Base-by-base conservation (phyloP, 2,113 vertebrate species). In the Lutjanus erythropterus region DNA sequence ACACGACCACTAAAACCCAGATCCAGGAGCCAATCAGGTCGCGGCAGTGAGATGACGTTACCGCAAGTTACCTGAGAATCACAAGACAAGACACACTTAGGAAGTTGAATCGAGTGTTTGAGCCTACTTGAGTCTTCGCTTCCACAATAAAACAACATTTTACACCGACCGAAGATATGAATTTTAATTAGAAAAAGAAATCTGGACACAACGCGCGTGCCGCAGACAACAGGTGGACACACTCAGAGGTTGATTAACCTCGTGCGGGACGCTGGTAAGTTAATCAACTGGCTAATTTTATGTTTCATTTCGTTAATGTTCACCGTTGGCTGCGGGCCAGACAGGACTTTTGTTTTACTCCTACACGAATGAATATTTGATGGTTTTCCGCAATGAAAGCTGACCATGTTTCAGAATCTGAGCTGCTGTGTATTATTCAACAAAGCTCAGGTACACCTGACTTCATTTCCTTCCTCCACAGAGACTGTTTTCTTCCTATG, bases 381-480 rank as follows among this genome's bases (percentile, higher is more conserved):
- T 37, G 15, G 23, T 69, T 78, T 25, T 16, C 31, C 3, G 29
- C 44, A 52, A 84, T 68, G 74, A 1, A 73, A 0, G 59, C 27
- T 15, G 69, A 58, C 52, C 18, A 23, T 33, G 53, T 84, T 16
- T 65, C 83, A 0, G 83, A 84, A 14, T 66, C 80, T n/a, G 90
- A 92, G 69, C 81, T 94, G 82, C 73, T 31, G 59, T 84, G 44
- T 74, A 70, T 92, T 83, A 84, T 78, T 84, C 23, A 78, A 15
- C 56, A 81, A 9, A 46, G 47, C 50, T 83, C 83, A 80, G 79
- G 89, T 86, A 31, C 64, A 64, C 44, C 12, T 50, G 60, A 55
- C 46, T 33, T 18, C 9, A 35, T 23, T 37, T 29, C 8, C 16
- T 42, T 52, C 4, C 6, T 1, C 41, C 27, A n/a, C 33, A 33